Evolutionary conservation across 2,113 vertebrate species (phyloP).

Genomic region (Trichechus manatus): DNA sequence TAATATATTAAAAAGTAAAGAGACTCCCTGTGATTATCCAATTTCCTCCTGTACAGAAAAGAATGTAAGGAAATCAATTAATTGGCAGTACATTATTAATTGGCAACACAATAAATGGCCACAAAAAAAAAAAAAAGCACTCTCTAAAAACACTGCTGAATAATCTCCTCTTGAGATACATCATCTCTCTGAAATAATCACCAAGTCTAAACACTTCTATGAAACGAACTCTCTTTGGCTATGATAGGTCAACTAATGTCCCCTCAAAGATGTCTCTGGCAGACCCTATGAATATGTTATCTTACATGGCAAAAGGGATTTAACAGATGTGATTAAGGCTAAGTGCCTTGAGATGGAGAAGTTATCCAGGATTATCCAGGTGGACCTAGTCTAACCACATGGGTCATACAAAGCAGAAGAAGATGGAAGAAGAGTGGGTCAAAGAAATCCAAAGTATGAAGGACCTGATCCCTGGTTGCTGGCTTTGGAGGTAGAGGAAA

Average conservation of each 20-base stretch:
- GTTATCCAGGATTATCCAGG: background rate
- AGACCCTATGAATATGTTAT: background rate
- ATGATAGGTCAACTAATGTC: background rate
- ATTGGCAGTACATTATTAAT: background rate
- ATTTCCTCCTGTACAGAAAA: background rate
- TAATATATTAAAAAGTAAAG: slow-evolving; percentile 2
- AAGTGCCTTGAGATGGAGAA: background rate
- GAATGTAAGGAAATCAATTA: background rate
- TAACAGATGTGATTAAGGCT: background rate
- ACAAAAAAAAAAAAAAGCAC: background rate
- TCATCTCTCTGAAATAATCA: background rate
- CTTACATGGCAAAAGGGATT: background rate
- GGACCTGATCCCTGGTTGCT: background rate
- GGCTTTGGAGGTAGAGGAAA: background rate
- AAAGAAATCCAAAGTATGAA: background rate
- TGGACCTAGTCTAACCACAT: background rate
- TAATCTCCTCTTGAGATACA: background rate
- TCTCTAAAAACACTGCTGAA: background rate
- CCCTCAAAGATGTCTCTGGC: background rate
- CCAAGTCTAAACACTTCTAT: background rate
- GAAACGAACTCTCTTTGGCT: background rate
- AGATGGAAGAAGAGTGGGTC: background rate
- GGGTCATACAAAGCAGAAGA: background rate
- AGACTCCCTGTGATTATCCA: background rate
- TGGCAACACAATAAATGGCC: background rate